Conservation (phyloP, 92 coral and sea anemone species). For the Galaxea fascicularis region DNA sequence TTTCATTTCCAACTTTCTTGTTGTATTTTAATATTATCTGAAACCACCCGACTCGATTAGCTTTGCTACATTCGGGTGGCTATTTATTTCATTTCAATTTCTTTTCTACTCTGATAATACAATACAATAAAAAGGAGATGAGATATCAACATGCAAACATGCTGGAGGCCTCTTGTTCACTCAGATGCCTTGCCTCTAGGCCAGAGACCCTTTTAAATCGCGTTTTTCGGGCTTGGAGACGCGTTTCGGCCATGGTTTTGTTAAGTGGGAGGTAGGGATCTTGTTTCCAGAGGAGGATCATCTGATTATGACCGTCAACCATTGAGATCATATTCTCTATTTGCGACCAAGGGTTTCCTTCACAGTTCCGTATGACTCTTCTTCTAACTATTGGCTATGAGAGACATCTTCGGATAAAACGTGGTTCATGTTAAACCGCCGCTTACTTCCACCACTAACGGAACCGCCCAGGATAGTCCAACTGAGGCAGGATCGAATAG, state of each 20-base stretch:
- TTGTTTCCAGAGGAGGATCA: slow-evolving; percentile 48
- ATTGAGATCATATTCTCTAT: slow-evolving; percentile 27
- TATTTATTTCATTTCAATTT: too few relatives aligned
- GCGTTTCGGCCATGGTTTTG: background rate
- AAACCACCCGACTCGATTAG: too few relatives aligned
- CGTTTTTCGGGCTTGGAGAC: background rate
- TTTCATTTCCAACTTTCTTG: too few relatives aligned
- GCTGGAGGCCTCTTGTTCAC: too few relatives aligned
- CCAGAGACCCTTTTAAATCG: background rate
- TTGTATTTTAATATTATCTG: too few relatives aligned
- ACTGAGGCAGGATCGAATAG: background rate
- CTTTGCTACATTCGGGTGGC: too few relatives aligned
- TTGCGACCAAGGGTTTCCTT: background rate
- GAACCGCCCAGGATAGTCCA: slow-evolving; percentile 11
- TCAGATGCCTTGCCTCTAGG: slow-evolving; percentile 4
- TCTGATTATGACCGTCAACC: slow-evolving; percentile 51
- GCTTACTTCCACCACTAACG: background rate
- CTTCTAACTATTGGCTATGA: slow-evolving; percentile 56
- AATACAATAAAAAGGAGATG: too few relatives aligned
- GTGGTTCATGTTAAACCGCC: slow-evolving; percentile 1
- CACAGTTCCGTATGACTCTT: slow-evolving; percentile 7
- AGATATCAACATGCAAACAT: too few relatives aligned
- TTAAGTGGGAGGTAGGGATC: slow-evolving; percentile 27
- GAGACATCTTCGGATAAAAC: background rate
- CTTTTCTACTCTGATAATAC: too few relatives aligned